Base-by-base conservation (phyloP, 2,113 vertebrate genomes). In the Typhlomys cinereus region DNA sequence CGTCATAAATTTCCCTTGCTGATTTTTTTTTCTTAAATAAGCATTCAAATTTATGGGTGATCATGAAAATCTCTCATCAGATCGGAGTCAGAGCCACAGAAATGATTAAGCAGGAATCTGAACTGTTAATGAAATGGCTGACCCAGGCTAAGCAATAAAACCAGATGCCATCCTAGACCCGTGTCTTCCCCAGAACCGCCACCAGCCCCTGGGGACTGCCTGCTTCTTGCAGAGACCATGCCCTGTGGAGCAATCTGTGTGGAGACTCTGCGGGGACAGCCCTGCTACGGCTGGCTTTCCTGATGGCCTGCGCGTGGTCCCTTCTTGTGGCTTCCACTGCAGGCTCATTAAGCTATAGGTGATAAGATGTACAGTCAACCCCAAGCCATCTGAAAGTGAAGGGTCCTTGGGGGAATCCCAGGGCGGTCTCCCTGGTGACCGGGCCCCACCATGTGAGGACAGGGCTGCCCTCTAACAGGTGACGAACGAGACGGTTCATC, bases 21-120 rank as follows among this genome's bases (percentile, higher is more conserved):
- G 66, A 7, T 36, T 78, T 85, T 87, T 54, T 88, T 83, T 67
- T 48, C 79, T 85, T 96, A 85, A 94, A 64, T 86, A 91, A 89
- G 86, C 91, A 31, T 61, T 96, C 41, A 86, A 34, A 89, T 93
- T 89, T 92, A 91, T 95, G 80, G 66, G 80, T 70, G 71, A 67
- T 90, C 89, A 75, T 92, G 91, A 90, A 93, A 90, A 57, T 74
- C 85, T 88, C 79, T 84, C 84, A 59, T 84, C 83, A 83, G 75
- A 75, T 83, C 12, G 54, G 87, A 89, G 70, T 89, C 93, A 67
- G 75, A 85, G 59, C 70, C 61, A 52, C 86, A 76, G 14, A 73
- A 79, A 85, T 21, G 75, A 91, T 80, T 29, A 75, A 80, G 87
- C 52, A 89, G 79, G 75, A 89, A 86, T 66, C 89, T 75, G 11